Evolutionary conservation across 1,140 invertebrate genomes (phyloP).

Genomic region (Drosophila littoralis): DNA sequence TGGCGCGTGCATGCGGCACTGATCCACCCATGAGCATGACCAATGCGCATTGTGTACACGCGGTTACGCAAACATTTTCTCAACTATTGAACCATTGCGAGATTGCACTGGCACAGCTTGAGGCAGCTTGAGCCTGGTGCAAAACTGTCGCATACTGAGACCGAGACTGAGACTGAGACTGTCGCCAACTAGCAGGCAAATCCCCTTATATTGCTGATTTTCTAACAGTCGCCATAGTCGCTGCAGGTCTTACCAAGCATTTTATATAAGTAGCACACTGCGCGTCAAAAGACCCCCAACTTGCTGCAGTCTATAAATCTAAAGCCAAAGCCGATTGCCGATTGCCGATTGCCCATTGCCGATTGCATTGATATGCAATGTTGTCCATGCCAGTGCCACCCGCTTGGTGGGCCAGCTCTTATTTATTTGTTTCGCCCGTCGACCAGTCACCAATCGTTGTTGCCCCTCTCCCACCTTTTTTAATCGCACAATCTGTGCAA

Average conservation of each 20-base stretch:
- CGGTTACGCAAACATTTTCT: slow-evolving; percentile 80
- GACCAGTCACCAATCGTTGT: neutral
- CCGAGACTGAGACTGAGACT: slow-evolving; percentile 13
- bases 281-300: slow-evolving; percentile 44
- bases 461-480: no score
- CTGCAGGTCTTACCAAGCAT: slow-evolving; percentile 39
- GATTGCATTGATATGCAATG: slow-evolving; percentile 36
- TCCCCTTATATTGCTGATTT: slow-evolving; percentile 76
- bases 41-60: slow-evolving; percentile 70
- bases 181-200: slow-evolving; percentile 73
- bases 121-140: slow-evolving; percentile 27
- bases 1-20: slow-evolving; percentile 66
- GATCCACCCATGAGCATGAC: slow-evolving; percentile 49
- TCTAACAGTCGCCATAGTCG: slow-evolving; percentile 28
- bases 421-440: slow-evolving; percentile 66
- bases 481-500: slow-evolving; percentile 37
- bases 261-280: slow-evolving; percentile 53
- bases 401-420: slow-evolving; percentile 42
- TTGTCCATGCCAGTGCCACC: slow-evolving; percentile 51
- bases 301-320: slow-evolving; percentile 69
- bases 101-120: slow-evolving; percentile 70
- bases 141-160: slow-evolving; percentile 20
- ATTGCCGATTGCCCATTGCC: slow-evolving; percentile 61
- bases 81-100: slow-evolving; percentile 80
- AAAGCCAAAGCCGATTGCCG: slow-evolving; percentile 71